Base-by-base conservation (phyloP, 2,797 vertebrate species). In the Falco cherrug region DNA sequence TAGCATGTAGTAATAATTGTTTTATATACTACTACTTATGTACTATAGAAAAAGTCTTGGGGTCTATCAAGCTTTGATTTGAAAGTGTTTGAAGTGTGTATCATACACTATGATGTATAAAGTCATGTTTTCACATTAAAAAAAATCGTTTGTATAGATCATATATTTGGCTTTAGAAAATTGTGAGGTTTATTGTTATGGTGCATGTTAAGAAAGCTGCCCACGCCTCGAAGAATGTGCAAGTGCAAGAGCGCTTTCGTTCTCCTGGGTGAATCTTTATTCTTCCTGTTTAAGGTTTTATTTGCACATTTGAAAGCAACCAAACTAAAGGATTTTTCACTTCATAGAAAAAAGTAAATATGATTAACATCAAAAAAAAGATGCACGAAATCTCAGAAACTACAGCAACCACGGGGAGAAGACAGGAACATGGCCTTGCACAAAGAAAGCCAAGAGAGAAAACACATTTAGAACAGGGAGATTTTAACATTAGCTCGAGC, bases 1-100 rank as follows among this genome's bases (percentile, higher is more conserved):
- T 95, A 97, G 93, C 81, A 95, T 97, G 89, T 95, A 97, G 96
- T 97, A 95, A 92, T 96, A 96, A 93, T 95, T 97, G 95, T 95
- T 97, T 97, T 97, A 97, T 74, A 92, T 94, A 89, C 80, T 54
- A 84, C 82, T 92, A 91, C 95, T 94, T 81, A 93, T 76, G 86
- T 89, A 93, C 89, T 91, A 89, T 81, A 94, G 87, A 48, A 88
- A 64, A 87, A 95, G 84, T 78, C 64, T 87, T 94, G 94, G 84
- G 93, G 91, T 96, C 80, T 96, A 84, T 94, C 81, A 86, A 75
- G 65, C 91, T 91, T 53, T 93, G 91, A 91, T 87, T 84, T 87
- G 89, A 90, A 94, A 96, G 79, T 96, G 85, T 96, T 93, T 91
- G 88, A 93, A 96, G 83, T 85, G 90, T 89, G 67, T 93, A 91